Percentiles rank a stretch among this genome's conserved stretches.
phyloP scores from a whole-genome alignment of 2,113 vertebrate species.

The Halichoerus grypus region DNA sequence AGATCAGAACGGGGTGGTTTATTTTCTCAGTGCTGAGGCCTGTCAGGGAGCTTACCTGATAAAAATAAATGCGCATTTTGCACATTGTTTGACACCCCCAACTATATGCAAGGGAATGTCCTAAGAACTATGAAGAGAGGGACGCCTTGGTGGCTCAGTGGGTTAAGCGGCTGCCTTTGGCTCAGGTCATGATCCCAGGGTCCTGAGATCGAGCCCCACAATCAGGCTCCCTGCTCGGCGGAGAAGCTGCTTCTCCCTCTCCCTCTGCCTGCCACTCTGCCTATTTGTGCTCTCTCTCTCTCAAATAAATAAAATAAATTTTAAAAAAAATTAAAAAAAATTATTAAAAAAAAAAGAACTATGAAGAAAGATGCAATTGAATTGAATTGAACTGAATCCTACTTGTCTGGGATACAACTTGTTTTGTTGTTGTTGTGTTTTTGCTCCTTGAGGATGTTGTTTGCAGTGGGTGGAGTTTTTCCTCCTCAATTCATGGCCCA shows the following conservation, averaged over 20 bases:
- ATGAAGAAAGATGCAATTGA: not conserved
- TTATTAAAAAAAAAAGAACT: not conserved
- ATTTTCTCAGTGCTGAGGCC: not conserved
- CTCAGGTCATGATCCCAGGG: too few relatives aligned
- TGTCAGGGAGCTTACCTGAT: not conserved
- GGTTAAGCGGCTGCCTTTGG: too few relatives aligned
- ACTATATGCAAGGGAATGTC: not conserved
- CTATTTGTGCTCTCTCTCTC: too few relatives aligned
- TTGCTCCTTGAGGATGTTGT: not conserved
- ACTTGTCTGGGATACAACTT: not conserved
- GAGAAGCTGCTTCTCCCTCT: too few relatives aligned
- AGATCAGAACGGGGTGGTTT: not conserved
- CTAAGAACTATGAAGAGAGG: slow-evolving; percentile 17
- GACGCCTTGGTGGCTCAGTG: too few relatives aligned
- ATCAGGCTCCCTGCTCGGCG: too few relatives aligned
- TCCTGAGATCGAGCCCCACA: too few relatives aligned
- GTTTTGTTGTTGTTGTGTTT: not conserved
- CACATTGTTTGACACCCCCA: not conserved
- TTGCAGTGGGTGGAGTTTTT: not conserved
- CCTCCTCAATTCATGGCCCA: not conserved
- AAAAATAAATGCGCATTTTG: slow-evolving; percentile 31
- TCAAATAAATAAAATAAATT: too few relatives aligned
- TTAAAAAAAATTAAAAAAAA: too few relatives aligned
- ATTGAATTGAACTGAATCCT: not conserved
- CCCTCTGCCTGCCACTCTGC: too few relatives aligned